Conservation (phyloP, 2,113 vertebrate genomes). For the Canis aureus region DNA sequence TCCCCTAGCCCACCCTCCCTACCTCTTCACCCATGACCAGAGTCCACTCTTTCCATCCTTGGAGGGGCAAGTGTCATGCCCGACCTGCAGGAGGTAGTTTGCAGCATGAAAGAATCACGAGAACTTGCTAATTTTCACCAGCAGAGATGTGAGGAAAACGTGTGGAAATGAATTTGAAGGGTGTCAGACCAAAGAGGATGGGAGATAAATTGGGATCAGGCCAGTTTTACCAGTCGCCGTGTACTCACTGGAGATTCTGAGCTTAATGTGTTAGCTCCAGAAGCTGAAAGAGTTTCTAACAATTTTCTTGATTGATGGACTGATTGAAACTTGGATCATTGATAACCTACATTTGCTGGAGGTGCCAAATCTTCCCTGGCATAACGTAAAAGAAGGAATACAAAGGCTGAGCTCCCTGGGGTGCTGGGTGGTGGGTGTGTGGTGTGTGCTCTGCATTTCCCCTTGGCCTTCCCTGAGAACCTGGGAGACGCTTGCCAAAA, state of each 20-base stretch:
- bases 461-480: fast-evolving
- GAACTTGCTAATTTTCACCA: constrained; percentile 59
- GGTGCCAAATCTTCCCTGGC: neutral
- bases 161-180: constrained; percentile 34
- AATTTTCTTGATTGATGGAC: neutral
- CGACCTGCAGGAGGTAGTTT: neutral
- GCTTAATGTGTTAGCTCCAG: neutral
- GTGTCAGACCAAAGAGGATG: constrained; percentile 19
- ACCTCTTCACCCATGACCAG: neutral
- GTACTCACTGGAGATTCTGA: neutral
- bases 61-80: fast-evolving
- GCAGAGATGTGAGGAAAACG: neutral
- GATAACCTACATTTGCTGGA: neutral
- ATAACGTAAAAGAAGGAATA: neutral
- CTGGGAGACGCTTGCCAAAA: fast-evolving
- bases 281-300: neutral
- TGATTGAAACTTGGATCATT: neutral
- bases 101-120: neutral
- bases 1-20: neutral
- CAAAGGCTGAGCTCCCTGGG: neutral
- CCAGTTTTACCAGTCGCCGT: neutral
- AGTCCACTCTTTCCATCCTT: neutral
- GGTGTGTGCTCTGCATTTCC: fast-evolving
- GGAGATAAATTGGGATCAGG: neutral
- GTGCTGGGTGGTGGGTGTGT: fast-evolving